Base-by-base conservation (phyloP, 1,140 invertebrate genomes). In the Philopotamus ludificatus region DNA sequence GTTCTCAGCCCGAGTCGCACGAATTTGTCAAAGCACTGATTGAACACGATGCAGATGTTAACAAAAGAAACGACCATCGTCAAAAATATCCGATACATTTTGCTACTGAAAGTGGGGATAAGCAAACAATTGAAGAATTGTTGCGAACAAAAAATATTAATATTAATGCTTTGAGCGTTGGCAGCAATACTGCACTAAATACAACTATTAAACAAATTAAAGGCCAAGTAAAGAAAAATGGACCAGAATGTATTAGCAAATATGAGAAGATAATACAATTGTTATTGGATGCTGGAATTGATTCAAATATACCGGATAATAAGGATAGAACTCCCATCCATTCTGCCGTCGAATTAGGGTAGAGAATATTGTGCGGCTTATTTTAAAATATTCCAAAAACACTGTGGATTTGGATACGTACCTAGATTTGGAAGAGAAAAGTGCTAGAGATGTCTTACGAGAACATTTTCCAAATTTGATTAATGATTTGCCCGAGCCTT, bases 21-120 rank as follows among this genome's bases (percentile, higher is more conserved):
- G 77, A 85, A 1, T 89, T 86, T 59, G 82, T 86, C 0, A 74
- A 83, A 55, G 74, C 85, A 1, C 79, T 92, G n/a, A 71, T 92
- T 1, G 77, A 82, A 57, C 76, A 85, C 64, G 86, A 87, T 41
- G 87, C 85, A 0, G 79, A 88, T 76, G 82, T 86, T 0, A 89
- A 89, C 71, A 81, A 74, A 72, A 74, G 85, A 3, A 86, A 86
- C 73, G 82, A 81, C 70, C 82, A 81, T 1, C 78, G 84, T 2
- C 82, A 85, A 28, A 84, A 85, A 66, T 82, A 83, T 1, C 86
- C 87, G 0, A 79, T 91, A 41, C 89, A 88, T 75, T 87, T 86
- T 61, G 87, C 86, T 0, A 79, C 83, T 1, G 83, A 88, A 71
- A 79, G 76, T 1, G 80, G 81, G 39, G 81, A 88, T 71, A 72